A percentile compares a stretch with the other conserved stretches of the same genome.
Evolutionary conservation across 2,113 vertebrate genomes (phyloP).

Genomic region (Heterochromis multidens): DNA sequence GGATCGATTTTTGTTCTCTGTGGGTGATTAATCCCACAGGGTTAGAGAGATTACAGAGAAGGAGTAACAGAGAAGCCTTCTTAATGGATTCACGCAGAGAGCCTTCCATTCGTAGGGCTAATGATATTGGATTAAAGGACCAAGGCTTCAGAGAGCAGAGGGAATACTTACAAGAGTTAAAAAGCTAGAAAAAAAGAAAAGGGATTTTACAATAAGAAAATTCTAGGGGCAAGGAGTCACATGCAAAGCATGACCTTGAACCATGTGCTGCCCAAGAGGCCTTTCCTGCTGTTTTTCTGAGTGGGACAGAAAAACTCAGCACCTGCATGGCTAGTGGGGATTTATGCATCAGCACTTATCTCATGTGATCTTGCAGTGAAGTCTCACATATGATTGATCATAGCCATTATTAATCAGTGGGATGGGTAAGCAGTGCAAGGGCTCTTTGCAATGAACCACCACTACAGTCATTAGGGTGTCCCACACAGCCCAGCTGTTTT

Average conservation of each 20-base stretch:
- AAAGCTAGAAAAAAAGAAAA: background rate
- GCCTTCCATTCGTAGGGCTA: slow-evolving; percentile 63
- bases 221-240: background rate
- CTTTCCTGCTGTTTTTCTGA: background rate
- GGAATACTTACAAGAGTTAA: slow-evolving; percentile 26
- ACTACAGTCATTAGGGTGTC: background rate
- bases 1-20: slow-evolving; percentile 70
- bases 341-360: slow-evolving; percentile 18
- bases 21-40: slow-evolving; percentile 71
- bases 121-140: slow-evolving; percentile 67
- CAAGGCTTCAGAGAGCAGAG: slow-evolving; percentile 30
- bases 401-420: slow-evolving; percentile 50
- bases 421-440: slow-evolving; percentile 3
- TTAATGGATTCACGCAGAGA: slow-evolving; percentile 68
- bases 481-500: slow-evolving; percentile 22
- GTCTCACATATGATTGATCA: slow-evolving; percentile 54
- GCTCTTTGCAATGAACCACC: slow-evolving; percentile 6
- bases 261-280: background rate
- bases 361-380: slow-evolving; percentile 21
- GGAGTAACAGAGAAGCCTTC: slow-evolving; percentile 38
- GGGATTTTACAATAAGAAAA: slow-evolving; percentile 10
- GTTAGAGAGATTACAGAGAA: slow-evolving; percentile 66
- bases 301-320: slow-evolving; percentile 7
- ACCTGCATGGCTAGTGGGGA: slow-evolving; percentile 43
- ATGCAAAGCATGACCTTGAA: slow-evolving; percentile 17